Conservation (phyloP, 2,113 vertebrate species). For the Stomatorhinus ivindoensis region DNA sequence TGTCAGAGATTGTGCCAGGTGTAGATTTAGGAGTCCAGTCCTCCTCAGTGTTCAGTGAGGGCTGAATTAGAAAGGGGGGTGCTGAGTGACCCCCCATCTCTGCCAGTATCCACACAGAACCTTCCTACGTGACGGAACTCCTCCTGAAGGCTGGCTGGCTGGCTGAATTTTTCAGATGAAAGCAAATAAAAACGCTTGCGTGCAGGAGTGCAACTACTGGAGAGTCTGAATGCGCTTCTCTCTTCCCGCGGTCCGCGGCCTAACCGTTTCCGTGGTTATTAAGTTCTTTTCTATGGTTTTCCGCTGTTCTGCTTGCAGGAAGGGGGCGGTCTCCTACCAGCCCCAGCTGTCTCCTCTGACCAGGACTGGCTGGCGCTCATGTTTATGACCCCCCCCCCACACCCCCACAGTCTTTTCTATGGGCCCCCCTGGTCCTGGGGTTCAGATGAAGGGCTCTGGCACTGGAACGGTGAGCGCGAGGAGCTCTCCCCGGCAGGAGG, state of each 20-base stretch:
- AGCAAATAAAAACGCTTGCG: neutral
- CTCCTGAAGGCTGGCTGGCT: neutral
- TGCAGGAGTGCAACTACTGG: neutral
- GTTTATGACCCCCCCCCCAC: neutral
- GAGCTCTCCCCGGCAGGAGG: neutral
- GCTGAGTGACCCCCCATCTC: neutral
- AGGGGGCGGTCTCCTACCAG: neutral
- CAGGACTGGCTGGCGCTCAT: neutral
- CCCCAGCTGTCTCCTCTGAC: conserved; percentile 4
- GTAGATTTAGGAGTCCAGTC: neutral
- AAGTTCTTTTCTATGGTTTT: neutral
- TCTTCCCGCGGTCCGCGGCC: neutral
- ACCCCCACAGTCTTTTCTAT: neutral
- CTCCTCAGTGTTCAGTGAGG: neutral
- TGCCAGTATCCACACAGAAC: neutral
- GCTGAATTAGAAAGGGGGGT: neutral
- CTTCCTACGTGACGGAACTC: neutral
- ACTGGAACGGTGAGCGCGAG: neutral
- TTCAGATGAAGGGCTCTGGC: neutral
- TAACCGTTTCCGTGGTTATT: neutral
- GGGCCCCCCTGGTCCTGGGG: neutral
- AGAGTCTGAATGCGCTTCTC: neutral
- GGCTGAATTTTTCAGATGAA: neutral
- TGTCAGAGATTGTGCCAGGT: neutral
- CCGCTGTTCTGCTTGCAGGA: neutral